Base-by-base conservation (phyloP, 2,888 invertebrate species). In the Apeira syringaria region DNA sequence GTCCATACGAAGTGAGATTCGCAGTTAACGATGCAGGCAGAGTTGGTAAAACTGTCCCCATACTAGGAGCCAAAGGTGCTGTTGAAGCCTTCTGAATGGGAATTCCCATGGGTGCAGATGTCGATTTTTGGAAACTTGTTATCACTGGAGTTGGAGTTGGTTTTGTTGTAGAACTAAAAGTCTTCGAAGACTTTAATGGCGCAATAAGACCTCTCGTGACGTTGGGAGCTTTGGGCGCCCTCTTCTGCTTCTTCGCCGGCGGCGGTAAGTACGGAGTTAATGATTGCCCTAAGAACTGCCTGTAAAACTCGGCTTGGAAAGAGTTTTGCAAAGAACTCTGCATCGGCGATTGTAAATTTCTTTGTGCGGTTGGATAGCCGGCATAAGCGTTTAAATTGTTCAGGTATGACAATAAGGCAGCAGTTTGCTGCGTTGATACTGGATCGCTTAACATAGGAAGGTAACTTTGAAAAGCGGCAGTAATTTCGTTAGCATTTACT, bases 221-320 rank as follows among this genome's bases (percentile, higher is more conserved):
- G 30, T 42, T 40, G 26, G 57, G 33, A 3, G 64, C 61, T 47
- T 85, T 87, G 0, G 84, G 82, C 1, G 74, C 82, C 0, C 88
- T 77, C 53, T 86, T 87, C 45, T 77, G 80, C 41, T 88, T 86
- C 46, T 86, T 87, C 2, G 73, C 69, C 2, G 81, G 79, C 1
- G 42, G 44, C 10, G 78, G 81, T 41, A 77, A 57, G 39, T 71
- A 82, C 0, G 84, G 63, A 0, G 82, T 67, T n/a, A 75, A 71
- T 15, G 64, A 72, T 49, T 81, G 82, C 0, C 74, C 74, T 15
- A 88, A 56, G 43, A 79, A 86, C 45, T 85, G 85, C 0, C 86
- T 70, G 49, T 83, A 89, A 53, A 83, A 88, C 52, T 88, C 88
- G 0, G 87, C 83, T 69, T 88, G 89, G 39, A 83, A 88, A 0